These are phyloP conservation scores for Hesperia comma DNA, from an alignment of 2,888 invertebrate species.

Conservation along the genomic window DNA sequence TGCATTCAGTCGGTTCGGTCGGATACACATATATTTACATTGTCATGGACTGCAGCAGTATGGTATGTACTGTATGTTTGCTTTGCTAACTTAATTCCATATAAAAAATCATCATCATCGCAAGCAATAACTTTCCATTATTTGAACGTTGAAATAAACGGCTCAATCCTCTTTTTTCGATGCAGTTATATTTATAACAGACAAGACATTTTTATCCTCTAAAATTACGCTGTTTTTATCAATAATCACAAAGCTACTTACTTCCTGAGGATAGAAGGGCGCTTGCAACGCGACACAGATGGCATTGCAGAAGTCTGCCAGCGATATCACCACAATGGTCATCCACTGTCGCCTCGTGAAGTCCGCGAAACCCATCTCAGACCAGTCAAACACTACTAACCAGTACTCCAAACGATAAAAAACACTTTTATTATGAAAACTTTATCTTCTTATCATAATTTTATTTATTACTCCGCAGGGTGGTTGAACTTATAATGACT, in stretches of 20 bases:
- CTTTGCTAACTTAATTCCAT: too few relatives aligned
- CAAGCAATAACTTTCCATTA: too few relatives aligned
- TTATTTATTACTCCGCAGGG: slow-evolving; percentile 17
- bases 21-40: too few relatives aligned
- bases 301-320: slow-evolving; percentile 93
- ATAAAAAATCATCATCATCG: too few relatives aligned
- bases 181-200: too few relatives aligned
- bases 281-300: slow-evolving; percentile 93
- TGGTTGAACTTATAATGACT: slow-evolving; percentile 22
- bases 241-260: slow-evolving; percentile 63
- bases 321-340: slow-evolving; percentile 90
- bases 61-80: too few relatives aligned
- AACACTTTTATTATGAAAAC: slow-evolving; percentile 8
- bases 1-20: too few relatives aligned
- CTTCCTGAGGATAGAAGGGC: slow-evolving; percentile 93
- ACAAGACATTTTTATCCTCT: too few relatives aligned
- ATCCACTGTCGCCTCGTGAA: slow-evolving; percentile 91
- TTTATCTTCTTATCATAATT: slow-evolving; percentile 25
- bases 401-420: slow-evolving; percentile 3
- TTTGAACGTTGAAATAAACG: too few relatives aligned
- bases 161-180: too few relatives aligned
- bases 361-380: slow-evolving; percentile 81
- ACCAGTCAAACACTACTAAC: not conserved
- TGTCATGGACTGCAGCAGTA: too few relatives aligned
- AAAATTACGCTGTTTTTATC: not conserved